These are phyloP conservation scores for Geothlypis trichas DNA, from an alignment of 2,113 vertebrate genomes.

Conservation along the genomic window DNA sequence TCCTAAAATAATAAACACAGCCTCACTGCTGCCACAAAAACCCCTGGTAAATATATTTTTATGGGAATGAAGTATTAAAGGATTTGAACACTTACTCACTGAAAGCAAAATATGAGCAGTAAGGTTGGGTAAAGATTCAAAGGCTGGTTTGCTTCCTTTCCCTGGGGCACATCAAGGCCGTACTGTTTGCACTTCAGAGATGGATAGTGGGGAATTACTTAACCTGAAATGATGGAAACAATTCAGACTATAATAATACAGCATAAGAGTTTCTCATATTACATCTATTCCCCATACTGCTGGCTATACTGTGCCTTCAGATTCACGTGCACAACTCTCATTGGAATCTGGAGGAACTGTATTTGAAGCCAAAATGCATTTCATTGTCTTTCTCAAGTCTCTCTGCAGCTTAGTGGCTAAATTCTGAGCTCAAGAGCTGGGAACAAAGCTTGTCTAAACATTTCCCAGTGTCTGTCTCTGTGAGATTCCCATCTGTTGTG, in stretches of 20 bases:
- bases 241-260: conserved; percentile 56
- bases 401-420: not conserved
- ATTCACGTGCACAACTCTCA: conserved; percentile 37
- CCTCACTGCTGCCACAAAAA: conserved; percentile 45
- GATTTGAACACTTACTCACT: conserved; percentile 65
- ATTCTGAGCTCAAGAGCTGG: not conserved
- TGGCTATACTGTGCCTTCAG: conserved; percentile 18
- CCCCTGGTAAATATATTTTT: conserved; percentile 62
- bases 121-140: conserved; percentile 65
- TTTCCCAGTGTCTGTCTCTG: conserved; percentile 5
- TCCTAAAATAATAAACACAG: conserved; percentile 62
- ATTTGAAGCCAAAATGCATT: conserved; percentile 44
- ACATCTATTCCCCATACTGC: conserved; percentile 52
- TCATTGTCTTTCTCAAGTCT: conserved; percentile 41
- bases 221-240: conserved; percentile 63
- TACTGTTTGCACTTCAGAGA: conserved; percentile 54
- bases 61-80: conserved; percentile 67
- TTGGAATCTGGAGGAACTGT: not conserved
- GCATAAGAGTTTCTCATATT: conserved; percentile 56
- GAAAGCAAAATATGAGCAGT: conserved; percentile 64
- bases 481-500: conserved; percentile 46
- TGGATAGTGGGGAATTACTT: conserved; percentile 65
- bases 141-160: conserved; percentile 57
- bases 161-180: conserved; percentile 42
- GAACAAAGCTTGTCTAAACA: conserved; percentile 42